Percentiles rank a stretch among this genome's conserved stretches.
These are phyloP conservation scores for Neomorphus geoffroyi DNA, from an alignment of 2,797 vertebrate genomes.

Conservation along the genomic window DNA sequence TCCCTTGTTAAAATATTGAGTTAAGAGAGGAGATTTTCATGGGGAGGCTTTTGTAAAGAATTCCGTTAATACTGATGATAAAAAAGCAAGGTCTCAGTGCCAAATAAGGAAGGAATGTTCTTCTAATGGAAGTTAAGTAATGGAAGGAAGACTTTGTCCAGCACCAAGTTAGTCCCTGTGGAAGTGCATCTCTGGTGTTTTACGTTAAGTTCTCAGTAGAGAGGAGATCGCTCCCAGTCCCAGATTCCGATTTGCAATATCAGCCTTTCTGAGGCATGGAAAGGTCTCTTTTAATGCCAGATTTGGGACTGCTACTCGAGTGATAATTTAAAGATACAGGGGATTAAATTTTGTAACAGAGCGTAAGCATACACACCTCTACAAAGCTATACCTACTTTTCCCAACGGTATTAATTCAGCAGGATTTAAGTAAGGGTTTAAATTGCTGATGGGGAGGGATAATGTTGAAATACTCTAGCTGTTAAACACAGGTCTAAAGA, in stretches of 20 bases:
- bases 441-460: too few relatives aligned
- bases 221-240: not conserved
- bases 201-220: too few relatives aligned
- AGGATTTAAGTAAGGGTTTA: too few relatives aligned
- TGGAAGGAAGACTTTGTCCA: not conserved
- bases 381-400: too few relatives aligned
- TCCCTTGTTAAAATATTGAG: not conserved
- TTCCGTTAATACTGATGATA: not conserved
- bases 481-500: too few relatives aligned
- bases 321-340: not conserved
- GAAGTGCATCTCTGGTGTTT: not conserved
- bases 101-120: not conserved
- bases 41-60: not conserved
- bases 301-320: not conserved
- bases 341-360: too few relatives aligned
- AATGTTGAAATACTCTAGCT: too few relatives aligned
- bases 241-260: not conserved
- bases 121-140: not conserved
- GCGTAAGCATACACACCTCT: too few relatives aligned
- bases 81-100: not conserved
- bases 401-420: too few relatives aligned
- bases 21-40: not conserved
- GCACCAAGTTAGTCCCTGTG: not conserved
- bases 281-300: not conserved
- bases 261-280: not conserved